Base-by-base conservation (phyloP, 1,140 invertebrate genomes). In the Halictus rubicundus region DNA sequence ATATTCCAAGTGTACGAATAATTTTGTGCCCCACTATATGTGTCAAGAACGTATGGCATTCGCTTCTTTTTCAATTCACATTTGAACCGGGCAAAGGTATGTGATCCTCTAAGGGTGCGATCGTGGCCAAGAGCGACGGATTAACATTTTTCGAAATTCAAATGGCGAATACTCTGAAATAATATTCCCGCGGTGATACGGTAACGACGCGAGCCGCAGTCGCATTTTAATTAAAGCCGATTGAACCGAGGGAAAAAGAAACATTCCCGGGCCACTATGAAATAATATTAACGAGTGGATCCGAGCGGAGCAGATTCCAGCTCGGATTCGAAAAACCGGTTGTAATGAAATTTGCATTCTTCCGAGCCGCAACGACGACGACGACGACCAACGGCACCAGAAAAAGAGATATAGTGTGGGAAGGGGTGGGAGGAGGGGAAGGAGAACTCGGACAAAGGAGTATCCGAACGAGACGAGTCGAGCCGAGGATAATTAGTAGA, bases 151-250 rank as follows among this genome's bases (percentile, higher is more conserved):
- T 8, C 7, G 21, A n/a, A 57, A 68, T 46, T 68, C 68, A 8
- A 27, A 68, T 46, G 23, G 42, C 25, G 57, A 68, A 76, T 59
- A 59, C 42, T 27, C 52, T 68, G 54, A 46, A 76, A 68, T 23
- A 76, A 76, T 76, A 76, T 76, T 76, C 52, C 52, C 73, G n/a
- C 3, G 16, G 6, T 7, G 57, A 61, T 61, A 46, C 23, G 32
- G 54, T 27, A 10, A 27, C 19, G 16, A 16, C 7, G 2, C 63
- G 37, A 2, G 23, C 10, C 4, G 16, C 0, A 54, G 27, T 32
- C 54, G 9, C 19, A 5, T 23, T 42, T n/a, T 21, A 73, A 73
- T 52, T 73, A n/a, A 21, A n/a, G 27, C 63, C 21, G 25, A 37
- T 21, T 21, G 54, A n/a, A n/a, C 54, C 21, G n/a, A 57, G n/a